phyloP scores from a whole-genome alignment of 2,113 vertebrate genomes.

The Heliornis fulica region DNA sequence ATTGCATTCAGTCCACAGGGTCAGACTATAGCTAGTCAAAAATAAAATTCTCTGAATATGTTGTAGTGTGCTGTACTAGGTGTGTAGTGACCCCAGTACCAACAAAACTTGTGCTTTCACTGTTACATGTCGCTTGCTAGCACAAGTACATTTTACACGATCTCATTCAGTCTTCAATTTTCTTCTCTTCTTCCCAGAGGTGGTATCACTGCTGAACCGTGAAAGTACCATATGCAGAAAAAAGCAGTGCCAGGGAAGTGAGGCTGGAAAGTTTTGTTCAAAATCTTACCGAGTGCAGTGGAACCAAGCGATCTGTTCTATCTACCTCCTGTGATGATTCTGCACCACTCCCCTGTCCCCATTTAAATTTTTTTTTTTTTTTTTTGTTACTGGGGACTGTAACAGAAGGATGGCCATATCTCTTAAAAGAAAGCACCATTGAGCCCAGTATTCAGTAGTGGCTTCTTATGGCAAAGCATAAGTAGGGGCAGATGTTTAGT shows the following conservation, averaged over 20 bases:
- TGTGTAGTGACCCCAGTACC: neutral
- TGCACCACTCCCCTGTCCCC: no score
- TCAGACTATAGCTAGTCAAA: neutral
- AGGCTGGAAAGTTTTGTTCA: neutral
- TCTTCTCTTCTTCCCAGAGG: neutral
- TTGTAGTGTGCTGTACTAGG: no score
- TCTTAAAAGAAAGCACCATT: neutral
- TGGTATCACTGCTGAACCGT: neutral
- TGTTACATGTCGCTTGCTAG: neutral
- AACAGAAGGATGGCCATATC: neutral
- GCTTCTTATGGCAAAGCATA: neutral
- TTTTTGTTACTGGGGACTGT: neutral
- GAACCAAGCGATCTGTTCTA: neutral
- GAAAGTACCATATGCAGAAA: neutral
- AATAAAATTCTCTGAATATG: neutral
- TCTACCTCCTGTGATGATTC: neutral
- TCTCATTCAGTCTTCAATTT: neutral
- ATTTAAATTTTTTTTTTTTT: neutral
- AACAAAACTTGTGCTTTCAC: neutral
- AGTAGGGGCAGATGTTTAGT: neutral
- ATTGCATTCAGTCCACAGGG: neutral
- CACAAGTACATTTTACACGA: fast-evolving
- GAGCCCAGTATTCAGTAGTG: neutral
- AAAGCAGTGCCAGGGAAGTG: neutral
- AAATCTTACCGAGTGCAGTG: neutral